Evolutionary conservation across 2,797 vertebrate species (phyloP), one percentile per base, ranked within the genome.

Genomic region (Calcarius lapponicus): DNA sequence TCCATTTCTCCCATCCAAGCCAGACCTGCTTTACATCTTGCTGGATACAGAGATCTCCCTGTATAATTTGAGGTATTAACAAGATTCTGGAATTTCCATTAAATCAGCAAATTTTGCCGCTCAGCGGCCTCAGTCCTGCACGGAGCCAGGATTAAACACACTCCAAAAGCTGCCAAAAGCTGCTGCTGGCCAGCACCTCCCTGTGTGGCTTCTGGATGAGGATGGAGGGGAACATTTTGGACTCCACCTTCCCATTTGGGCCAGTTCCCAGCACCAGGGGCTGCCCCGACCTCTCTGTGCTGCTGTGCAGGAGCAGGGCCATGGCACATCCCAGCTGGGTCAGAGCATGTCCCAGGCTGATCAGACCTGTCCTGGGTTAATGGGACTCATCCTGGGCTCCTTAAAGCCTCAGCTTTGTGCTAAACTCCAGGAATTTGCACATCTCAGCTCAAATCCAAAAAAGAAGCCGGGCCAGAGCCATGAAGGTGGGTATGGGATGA

Each of bases 401-500:
- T 13, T 4, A 16, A 48, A 75, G 32, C n/a, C 36, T 66, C 40
- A 8, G 22, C 16, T 43, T 5, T 2, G 1, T 4, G 32, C 65
- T 50, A 20, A 70, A 36, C 53, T 10, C 0, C 5, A 6, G 36
- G 24, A 70, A 51, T 82, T 53, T 45, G 50, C n/a, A 18, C 26
- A n/a, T 13, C n/a, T 48, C 72, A 45, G 34, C 42, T 65, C 61
- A 25, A 60, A 43, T 36, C 20, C 9, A 2, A 7, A 29, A 17
- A 19, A 34, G 43, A 25, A 81, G 38, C 40, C 3, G 1, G 11
- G 32, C 13, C n/a, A 38, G 62, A 61, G 48, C 48, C 2, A 0
- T 0, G 28, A 25, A 4, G 0, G 0, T 13, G 51, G 75, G 2
- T 12, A 1, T 3, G 28, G 36, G 29, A 4, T 19, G 38, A 40